Evolutionary conservation across 2,797 vertebrate genomes (phyloP), one percentile per base, ranked within the genome.

Genomic region (Halcyon leucocephala): DNA sequence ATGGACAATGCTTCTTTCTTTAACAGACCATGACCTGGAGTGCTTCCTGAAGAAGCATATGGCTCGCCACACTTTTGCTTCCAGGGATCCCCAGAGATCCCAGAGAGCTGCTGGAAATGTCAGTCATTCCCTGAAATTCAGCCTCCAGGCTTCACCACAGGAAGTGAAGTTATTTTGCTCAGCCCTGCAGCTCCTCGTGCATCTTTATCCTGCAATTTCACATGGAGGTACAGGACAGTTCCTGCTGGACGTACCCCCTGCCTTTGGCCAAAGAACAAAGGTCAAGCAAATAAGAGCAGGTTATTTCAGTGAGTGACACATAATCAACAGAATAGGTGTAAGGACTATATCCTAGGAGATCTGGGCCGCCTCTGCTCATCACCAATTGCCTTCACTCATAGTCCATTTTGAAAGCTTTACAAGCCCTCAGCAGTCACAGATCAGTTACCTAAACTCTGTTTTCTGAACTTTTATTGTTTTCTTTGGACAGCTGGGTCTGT

Each of bases 101-200:
- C 48, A 33, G 60, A 49, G 44, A 44, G 44, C 89, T 96, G 86
- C 86, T 96, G 93, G 86, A 93, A 95, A 92, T 65, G 90, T 96
- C 95, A 96, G 92, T 93, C 95, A 95, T 80, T 77, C 83, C 79
- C 64, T 46, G 72, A 91, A 93, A 97, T 91, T 90, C 93, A 93
- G 90, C 86, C 90, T 92, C 33, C 55, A 87, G 93, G 71, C 84
- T 91, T 94, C 84, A 73, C 90, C 72, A 89, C 67, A 94, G 95
- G 96, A 97, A 95, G 90, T 54, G 67, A 90, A 85, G 77, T 72
- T 65, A 89, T 92, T 97, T 92, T 78, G 25, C 57, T 89, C 86
- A 78, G 60, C 70, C 52, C 48, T 73, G 48, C 20, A 84, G 67
- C 71, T 82, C 81, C 67, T 90, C 78, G 39, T 44, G 71, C 57